Evolutionary conservation across 1,140 invertebrate genomes (phyloP).

Genomic region (Papilio helenus): DNA sequence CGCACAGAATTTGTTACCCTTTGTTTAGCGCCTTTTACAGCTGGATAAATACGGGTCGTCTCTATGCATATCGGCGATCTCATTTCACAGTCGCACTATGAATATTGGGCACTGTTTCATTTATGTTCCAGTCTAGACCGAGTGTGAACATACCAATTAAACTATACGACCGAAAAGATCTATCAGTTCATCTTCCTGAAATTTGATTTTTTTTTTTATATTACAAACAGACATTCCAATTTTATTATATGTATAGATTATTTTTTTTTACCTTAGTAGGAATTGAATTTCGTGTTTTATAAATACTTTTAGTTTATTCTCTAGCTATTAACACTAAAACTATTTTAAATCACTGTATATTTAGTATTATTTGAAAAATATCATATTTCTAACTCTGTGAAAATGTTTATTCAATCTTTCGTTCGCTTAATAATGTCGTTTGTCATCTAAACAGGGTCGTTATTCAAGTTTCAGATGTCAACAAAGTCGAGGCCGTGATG

Average conservation of each 20-base stretch:
- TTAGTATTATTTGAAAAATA: no score
- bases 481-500: neutral
- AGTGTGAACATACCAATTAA: slow-evolving; percentile 18
- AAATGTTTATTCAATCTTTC: neutral
- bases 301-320: no score
- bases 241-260: no score
- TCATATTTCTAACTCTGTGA: no score
- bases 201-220: no score
- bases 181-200: no score
- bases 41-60: slow-evolving; percentile 30
- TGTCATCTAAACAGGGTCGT: slow-evolving; percentile 17
- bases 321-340: no score
- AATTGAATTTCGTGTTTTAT: no score
- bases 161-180: neutral
- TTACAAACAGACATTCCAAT: no score
- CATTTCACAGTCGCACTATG: slow-evolving; percentile 29
- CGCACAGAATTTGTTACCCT: slow-evolving; percentile 22
- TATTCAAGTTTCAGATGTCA: slow-evolving; percentile 22
- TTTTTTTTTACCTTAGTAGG: no score
- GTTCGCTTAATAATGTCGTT: slow-evolving; percentile 6
- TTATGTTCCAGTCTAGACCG: slow-evolving; percentile 34
- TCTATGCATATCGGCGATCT: slow-evolving; percentile 33
- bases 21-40: slow-evolving; percentile 28
- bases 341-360: no score
- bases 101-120: slow-evolving; percentile 35